Evolutionary conservation across 1,140 invertebrate genomes (phyloP).

Genomic region (Drosophila jambulina): DNA sequence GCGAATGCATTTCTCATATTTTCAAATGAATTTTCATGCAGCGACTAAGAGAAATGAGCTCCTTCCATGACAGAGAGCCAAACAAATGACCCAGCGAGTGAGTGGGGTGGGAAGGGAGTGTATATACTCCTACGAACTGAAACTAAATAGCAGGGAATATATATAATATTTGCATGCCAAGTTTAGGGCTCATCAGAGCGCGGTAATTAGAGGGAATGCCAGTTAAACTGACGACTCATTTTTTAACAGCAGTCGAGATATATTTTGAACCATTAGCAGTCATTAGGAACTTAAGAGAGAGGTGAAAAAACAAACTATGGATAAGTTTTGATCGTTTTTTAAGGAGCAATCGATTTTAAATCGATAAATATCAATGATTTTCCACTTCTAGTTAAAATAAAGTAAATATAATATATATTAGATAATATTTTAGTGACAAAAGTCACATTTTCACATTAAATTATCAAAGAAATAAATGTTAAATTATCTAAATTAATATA

Average conservation of each 20-base stretch:
- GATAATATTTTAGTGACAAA: neutral
- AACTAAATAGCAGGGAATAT: constrained; percentile 16
- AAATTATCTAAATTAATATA: too few relatives aligned
- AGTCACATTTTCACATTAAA: too few relatives aligned
- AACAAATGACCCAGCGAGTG: constrained; percentile 38
- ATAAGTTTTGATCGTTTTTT: too few relatives aligned
- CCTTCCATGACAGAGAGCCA: constrained; percentile 22
- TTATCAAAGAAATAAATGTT: too few relatives aligned
- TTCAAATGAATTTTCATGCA: constrained; percentile 69
- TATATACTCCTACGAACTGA: neutral
- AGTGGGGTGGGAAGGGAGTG: neutral
- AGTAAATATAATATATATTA: neutral
- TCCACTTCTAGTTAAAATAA: neutral
- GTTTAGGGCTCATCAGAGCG: constrained; percentile 2
- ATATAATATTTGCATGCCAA: constrained; percentile 27
- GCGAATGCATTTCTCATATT: constrained; percentile 60
- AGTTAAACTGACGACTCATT: neutral
- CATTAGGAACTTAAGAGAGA: neutral
- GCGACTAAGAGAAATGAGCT: constrained; percentile 62
- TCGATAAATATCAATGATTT: too few relatives aligned
- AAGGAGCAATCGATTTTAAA: neutral
- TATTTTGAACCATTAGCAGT: too few relatives aligned
- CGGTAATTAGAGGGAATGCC: constrained; percentile 7
- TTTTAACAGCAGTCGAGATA: neutral
- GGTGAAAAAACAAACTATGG: neutral